Base-by-base conservation (phyloP, 2,797 vertebrate species). In the Tinamus major region DNA sequence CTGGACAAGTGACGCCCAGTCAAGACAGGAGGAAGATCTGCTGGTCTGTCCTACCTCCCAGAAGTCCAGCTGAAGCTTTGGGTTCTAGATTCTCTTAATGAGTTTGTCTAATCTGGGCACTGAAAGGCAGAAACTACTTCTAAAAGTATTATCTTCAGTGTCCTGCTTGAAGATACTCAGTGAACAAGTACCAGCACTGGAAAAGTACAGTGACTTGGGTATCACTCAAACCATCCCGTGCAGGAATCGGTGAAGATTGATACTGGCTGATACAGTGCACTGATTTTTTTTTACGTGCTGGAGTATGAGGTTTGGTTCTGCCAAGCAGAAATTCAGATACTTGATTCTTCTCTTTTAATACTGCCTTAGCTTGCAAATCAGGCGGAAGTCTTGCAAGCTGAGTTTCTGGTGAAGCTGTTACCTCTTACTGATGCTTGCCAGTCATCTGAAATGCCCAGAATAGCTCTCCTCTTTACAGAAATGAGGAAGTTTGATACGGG, bases 381-480 rank as follows among this genome's bases (percentile, higher is more conserved):
- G 85, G 71, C 91, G 94, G 93, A 95, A 95, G 94, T 95, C 85
- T 75, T 87, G 74, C 80, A 92, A 69, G 78, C 72, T 33, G 56
- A 95, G 77, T 90, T 95, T 96, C 91, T 96, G 78, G 53, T 84
- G 23, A 74, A 49, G 77, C 70, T 95, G 93, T 79, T 59, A 95
- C 55, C 77, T 88, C 87, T 85, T 92, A 55, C 94, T 94, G 85
- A 46, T n/a, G 42, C 21, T 44, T 86, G 59, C 61, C 61, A 91
- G 53, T 13, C 67, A 39, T 44, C 51, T 49, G 41, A 85, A 48
- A 72, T 49, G 70, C 82, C 61, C 14, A 0, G 79, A 94, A 91
- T 89, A 94, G 92, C 69, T 92, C 37, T 85, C 19, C 44, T 61
- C 37, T 88, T 83, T 92, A 33, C 64, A 90, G 87, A 86, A 95